Evolutionary conservation across 2,797 vertebrate genomes (phyloP), one percentile per base, ranked within the genome.

Genomic region (Diglossa cyanea): DNA sequence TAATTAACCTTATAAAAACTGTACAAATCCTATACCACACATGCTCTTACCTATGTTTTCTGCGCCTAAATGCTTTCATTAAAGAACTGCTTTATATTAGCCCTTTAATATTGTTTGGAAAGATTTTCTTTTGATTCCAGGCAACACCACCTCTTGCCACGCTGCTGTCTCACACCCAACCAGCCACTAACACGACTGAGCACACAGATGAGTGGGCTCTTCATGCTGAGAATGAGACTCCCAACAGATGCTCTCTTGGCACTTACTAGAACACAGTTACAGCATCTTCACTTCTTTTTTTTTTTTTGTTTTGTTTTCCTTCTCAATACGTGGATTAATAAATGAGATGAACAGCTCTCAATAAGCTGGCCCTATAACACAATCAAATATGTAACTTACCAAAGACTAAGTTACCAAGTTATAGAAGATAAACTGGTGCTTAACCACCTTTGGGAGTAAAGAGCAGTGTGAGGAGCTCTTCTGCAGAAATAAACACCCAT

Each of bases 21-120:
- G 40, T 3, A 33, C 17, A 45, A 68, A 47, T 61, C 18, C 82
- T 47, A 8, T 2, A 53, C 7, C 0, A 0, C 7, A 20, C 1
- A 1, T 24, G n/a, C 1, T 6, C 16, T 19, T 20, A 60, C 14
- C n/a, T 16, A 16, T 28, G 19, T 39, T 68, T 54, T 54, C 24
- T 30, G 30, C 20, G 76, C 20, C 30, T 40, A 28, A 68, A 68
- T 25, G 33, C 7, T 39, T 68, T 39, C 47, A 39, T 30, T 39
- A 14, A 53, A 61, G 19, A 86, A 30, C 7, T 61, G 7, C 28
- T 60, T 76, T 33, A 24, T 14, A 53, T 30, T n/a, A 39, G 10
- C 72, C 9, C 28, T 76, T 76, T 5, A 25, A 30, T 30, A 33
- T 20, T 17, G 40, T 47, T 54, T 37, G 47, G 28, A 75, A 67